Evolutionary conservation across 64 coral and sea anemone species (phyloP).

Genomic region (Pachyseris speciosa): DNA sequence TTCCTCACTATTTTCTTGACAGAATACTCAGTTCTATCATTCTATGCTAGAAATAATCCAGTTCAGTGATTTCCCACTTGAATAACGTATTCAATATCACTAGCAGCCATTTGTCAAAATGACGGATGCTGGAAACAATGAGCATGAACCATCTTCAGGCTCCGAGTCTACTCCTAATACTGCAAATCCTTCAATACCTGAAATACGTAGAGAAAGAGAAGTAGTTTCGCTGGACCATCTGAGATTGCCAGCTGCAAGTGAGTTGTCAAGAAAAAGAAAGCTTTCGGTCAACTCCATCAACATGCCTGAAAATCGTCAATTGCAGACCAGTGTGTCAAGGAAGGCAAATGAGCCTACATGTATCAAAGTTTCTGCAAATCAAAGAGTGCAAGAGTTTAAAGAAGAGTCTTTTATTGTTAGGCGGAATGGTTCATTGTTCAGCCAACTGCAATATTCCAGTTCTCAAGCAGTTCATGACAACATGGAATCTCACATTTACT

Average conservation of each 20-base stretch:
- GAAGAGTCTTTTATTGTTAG: slow-evolving; percentile 5
- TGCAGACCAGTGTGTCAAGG: not conserved
- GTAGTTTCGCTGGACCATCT: slow-evolving; percentile 18
- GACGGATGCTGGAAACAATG: too few relatives aligned
- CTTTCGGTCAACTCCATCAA: slow-evolving; percentile 17
- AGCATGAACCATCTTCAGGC: too few relatives aligned
- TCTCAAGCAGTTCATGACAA: slow-evolving; percentile 31
- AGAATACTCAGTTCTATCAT: too few relatives aligned
- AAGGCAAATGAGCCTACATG: not conserved
- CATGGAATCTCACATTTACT: too few relatives aligned
- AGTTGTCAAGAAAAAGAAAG: slow-evolving; percentile 43
- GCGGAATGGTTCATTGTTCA: not conserved
- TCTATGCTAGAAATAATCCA: too few relatives aligned
- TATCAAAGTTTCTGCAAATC: slow-evolving; percentile 3
- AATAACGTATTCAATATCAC: too few relatives aligned
- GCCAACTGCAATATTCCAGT: slow-evolving; percentile 10
- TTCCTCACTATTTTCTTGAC: too few relatives aligned
- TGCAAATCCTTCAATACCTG: too few relatives aligned
- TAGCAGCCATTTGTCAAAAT: too few relatives aligned
- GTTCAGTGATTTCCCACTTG: too few relatives aligned
- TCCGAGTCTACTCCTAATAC: too few relatives aligned
- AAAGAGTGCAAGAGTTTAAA: slow-evolving; percentile 39
- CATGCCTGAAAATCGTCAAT: slow-evolving; percentile 12
- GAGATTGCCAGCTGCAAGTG: slow-evolving; percentile 25
- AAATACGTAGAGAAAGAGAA: slow-evolving; percentile 61